These are phyloP conservation scores for Eptatretus burgeri DNA, from an alignment of 2,113 vertebrate genomes.

Conservation along the genomic window DNA sequence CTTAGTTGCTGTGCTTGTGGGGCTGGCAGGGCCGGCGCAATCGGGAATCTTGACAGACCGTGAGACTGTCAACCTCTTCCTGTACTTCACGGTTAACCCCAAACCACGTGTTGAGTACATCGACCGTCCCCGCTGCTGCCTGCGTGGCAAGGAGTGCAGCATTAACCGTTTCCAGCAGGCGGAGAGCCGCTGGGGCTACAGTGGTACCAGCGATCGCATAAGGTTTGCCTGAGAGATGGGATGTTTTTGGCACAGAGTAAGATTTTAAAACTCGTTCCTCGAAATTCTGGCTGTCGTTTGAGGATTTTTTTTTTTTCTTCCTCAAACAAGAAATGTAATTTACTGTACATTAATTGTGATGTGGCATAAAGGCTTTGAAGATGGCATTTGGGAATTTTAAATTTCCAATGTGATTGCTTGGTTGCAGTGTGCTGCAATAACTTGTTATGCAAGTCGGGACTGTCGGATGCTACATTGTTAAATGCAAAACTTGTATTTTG, in stretches of 20 bases:
- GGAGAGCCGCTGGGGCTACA: slow-evolving; percentile 95
- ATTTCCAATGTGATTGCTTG: no score
- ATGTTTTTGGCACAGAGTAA: slow-evolving; percentile 8
- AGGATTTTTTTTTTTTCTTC: not conserved
- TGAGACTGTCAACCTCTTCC: slow-evolving; percentile 77
- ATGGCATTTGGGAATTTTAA: not conserved
- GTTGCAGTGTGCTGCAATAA: no score
- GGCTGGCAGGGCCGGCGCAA: slow-evolving; percentile 47
- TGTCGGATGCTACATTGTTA: no score
- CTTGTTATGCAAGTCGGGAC: no score
- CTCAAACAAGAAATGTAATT: not conserved
- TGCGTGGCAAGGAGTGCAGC: slow-evolving; percentile 79
- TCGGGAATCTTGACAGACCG: slow-evolving; percentile 70
- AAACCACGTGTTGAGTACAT: slow-evolving; percentile 82
- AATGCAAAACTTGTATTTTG: no score
- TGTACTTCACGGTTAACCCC: slow-evolving; percentile 85
- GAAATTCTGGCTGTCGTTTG: not conserved
- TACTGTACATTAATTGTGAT: not conserved
- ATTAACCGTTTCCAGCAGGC: slow-evolving; percentile 85
- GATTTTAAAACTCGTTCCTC: not conserved
- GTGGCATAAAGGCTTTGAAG: not conserved
- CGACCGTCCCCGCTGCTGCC: slow-evolving; percentile 69
- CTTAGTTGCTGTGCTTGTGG: no score
- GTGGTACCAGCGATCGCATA: slow-evolving; percentile 76
- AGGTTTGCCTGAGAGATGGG: slow-evolving; percentile 22